Percentiles rank a stretch among this genome's conserved stretches.
Conservation (phyloP, 1,140 invertebrate genomes). For the Pseudomyrmex concolor region DNA sequence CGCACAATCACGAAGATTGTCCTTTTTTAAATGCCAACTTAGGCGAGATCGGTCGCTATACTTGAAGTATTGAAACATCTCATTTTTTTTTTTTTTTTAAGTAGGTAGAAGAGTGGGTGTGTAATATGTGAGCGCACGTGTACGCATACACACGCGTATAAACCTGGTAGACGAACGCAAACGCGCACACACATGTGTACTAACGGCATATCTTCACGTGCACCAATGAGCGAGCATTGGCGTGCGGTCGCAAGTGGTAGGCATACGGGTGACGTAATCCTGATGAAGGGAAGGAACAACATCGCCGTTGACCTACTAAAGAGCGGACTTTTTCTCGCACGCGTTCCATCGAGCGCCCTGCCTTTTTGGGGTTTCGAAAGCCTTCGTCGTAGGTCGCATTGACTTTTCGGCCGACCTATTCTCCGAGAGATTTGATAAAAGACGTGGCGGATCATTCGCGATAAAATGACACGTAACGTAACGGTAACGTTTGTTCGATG, state of each 20-base stretch:
- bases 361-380: conserved; percentile 59
- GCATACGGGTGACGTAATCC: conserved; percentile 72
- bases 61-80: conserved; percentile 56
- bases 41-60: conserved; percentile 44
- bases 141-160: background rate
- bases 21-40: background rate
- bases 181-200: conserved; percentile 1
- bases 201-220: conserved; percentile 61
- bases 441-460: no score
- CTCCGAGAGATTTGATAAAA: conserved; percentile 25
- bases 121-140: background rate
- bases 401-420: conserved; percentile 14
- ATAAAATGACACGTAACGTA: no score
- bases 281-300: conserved; percentile 76
- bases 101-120: conserved; percentile 70
- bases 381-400: background rate
- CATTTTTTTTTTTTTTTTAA: conserved; percentile 58
- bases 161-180: conserved; percentile 8
- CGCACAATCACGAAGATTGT: conserved; percentile 12
- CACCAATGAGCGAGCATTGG: conserved; percentile 53
- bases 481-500: no score
- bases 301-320: conserved; percentile 77
- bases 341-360: conserved; percentile 65
- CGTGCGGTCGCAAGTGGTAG: conserved; percentile 64
- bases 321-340: conserved; percentile 68